phyloP scores from a whole-genome alignment of 2,888 invertebrate genomes.

The Thera obeliscata region DNA sequence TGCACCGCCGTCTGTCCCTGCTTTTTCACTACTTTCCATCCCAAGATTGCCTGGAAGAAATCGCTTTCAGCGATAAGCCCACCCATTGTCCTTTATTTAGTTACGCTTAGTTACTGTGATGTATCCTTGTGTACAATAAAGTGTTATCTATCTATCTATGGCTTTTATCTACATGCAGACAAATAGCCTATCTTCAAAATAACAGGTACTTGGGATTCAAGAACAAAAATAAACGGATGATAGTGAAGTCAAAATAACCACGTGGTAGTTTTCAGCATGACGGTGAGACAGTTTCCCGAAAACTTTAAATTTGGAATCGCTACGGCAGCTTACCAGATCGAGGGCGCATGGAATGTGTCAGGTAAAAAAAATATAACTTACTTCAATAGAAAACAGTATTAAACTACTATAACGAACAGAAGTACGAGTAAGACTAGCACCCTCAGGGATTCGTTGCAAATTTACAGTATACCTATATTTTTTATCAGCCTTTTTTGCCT shows the following conservation, averaged over 20 bases:
- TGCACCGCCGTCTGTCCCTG: no score
- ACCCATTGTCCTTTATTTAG: no score
- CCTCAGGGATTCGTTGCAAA: neutral
- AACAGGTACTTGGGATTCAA: neutral
- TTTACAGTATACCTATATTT: no score
- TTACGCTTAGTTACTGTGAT: no score
- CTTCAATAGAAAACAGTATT: neutral
- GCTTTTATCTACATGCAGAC: neutral
- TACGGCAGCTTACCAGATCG: slow-evolving; percentile 64
- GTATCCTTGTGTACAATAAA: no score
- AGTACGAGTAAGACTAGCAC: neutral
- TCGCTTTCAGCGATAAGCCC: no score
- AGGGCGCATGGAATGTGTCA: slow-evolving; percentile 63
- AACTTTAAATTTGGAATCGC: slow-evolving; percentile 59
- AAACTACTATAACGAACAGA: neutral
- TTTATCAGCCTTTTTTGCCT: no score
- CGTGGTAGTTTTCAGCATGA: slow-evolving; percentile 9
- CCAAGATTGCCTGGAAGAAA: no score
- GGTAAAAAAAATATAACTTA: slow-evolving; percentile 43
- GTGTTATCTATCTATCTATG: neutral
- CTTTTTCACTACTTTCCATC: no score
- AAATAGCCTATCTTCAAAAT: neutral
- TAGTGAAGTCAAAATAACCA: neutral
- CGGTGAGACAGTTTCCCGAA: slow-evolving; percentile 57
- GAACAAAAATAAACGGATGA: neutral